phyloP scores from a whole-genome alignment of 2,888 invertebrate species.

The Eustalomyia histrio region DNA sequence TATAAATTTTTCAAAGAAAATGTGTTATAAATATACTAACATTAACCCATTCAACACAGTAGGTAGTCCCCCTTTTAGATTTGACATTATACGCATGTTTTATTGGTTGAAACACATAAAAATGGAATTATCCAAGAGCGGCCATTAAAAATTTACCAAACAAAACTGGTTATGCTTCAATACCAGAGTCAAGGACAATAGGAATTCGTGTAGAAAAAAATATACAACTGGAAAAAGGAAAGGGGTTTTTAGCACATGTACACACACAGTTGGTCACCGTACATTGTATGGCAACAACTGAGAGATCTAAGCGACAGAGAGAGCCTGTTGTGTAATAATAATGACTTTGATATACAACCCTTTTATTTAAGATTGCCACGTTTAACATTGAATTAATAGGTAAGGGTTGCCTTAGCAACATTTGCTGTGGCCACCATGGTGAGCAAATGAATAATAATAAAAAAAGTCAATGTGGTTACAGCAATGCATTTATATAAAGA shows the following conservation, averaged over 20 bases:
- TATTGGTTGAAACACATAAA: conserved; percentile 46
- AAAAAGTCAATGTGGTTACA: conserved; percentile 60
- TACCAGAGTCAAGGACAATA: conserved; percentile 64
- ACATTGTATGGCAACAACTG: not conserved
- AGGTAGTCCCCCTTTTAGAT: conserved; percentile 1
- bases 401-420: conserved; percentile 24
- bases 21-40: conserved; percentile 37
- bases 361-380: conserved; percentile 32
- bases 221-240: conserved; percentile 22
- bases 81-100: conserved; percentile 51
- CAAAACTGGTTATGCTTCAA: conserved; percentile 57
- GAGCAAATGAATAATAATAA: conserved; percentile 52
- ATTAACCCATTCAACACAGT: conserved; percentile 59
- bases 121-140: conserved; percentile 48
- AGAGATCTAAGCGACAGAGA: conserved; percentile 20
- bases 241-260: conserved; percentile 54
- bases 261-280: conserved; percentile 39
- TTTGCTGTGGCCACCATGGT: conserved; percentile 31
- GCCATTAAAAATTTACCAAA: conserved; percentile 62
- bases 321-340: conserved; percentile 47
- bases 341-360: conserved; percentile 53
- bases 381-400: not conserved
- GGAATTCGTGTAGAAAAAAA: conserved; percentile 40
- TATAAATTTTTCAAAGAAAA: conserved; percentile 13
- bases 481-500: conserved; percentile 37